phyloP scores from a whole-genome alignment of 1,140 invertebrate genomes.

The Dolichoris vasculosae region DNA sequence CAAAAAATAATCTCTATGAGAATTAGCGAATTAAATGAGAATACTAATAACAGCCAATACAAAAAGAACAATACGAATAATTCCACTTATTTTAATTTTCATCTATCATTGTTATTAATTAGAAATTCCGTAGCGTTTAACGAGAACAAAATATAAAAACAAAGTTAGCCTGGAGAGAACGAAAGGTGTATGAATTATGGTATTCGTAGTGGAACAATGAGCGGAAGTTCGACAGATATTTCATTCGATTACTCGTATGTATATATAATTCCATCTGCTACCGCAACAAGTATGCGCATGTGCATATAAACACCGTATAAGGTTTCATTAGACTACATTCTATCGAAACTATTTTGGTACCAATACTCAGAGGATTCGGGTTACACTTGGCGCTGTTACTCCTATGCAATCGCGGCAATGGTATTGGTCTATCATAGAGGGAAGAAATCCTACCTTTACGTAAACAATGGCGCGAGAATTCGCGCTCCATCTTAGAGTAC shows the following conservation, averaged over 20 bases:
- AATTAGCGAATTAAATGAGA: neutral
- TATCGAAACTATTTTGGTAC: constrained; percentile 45
- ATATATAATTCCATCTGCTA: constrained; percentile 23
- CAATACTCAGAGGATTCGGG: constrained; percentile 20
- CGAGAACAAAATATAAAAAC: neutral
- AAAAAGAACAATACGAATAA: neutral
- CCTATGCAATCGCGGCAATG: too few relatives aligned
- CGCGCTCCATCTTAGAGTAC: neutral
- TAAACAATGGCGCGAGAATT: neutral
- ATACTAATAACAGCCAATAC: neutral
- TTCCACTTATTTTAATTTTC: neutral
- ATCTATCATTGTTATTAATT: neutral
- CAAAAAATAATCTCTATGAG: neutral
- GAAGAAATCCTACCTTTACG: neutral
- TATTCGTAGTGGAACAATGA: neutral
- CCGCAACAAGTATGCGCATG: neutral
- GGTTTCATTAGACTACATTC: constrained; percentile 45
- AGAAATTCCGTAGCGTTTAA: neutral
- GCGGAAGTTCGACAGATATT: constrained; percentile 1
- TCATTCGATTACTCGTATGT: constrained; percentile 20
- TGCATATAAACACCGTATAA: neutral
- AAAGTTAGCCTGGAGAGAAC: neutral
- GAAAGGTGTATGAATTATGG: neutral
- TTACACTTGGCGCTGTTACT: neutral
- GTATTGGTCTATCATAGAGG: neutral